Evolutionary conservation across 2,797 vertebrate species (phyloP).

Genomic region (Alosa sapidissima): DNA sequence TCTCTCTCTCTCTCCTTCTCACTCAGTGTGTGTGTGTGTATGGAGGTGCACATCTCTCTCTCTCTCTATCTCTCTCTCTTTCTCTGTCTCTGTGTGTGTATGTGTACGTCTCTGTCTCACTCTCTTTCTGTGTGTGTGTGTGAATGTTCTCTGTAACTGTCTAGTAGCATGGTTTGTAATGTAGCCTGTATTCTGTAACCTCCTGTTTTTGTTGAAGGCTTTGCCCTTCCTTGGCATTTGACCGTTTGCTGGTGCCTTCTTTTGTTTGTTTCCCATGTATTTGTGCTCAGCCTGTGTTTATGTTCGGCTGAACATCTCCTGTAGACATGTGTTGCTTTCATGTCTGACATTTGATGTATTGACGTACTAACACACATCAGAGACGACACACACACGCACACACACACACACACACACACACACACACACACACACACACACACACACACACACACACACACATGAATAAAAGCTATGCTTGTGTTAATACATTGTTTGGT

Average conservation of each 20-base stretch:
- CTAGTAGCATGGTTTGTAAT: background rate
- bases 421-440: background rate
- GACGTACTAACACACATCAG: background rate
- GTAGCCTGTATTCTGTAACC: background rate
- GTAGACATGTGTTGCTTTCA: background rate
- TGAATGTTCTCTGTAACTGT: too few relatives aligned
- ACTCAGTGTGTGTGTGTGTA: background rate
- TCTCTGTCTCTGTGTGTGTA: too few relatives aligned
- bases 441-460: too few relatives aligned
- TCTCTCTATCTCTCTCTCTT: too few relatives aligned
- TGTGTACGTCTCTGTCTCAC: too few relatives aligned
- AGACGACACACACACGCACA: too few relatives aligned
- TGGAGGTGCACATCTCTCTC: too few relatives aligned
- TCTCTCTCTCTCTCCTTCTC: too few relatives aligned
- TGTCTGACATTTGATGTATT: background rate
- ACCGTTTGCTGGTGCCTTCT: background rate
- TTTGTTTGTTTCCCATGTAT: background rate
- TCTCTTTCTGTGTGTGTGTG: too few relatives aligned
- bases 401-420: too few relatives aligned
- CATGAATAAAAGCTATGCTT: too few relatives aligned
- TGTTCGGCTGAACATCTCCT: background rate
- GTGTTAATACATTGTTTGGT: too few relatives aligned
- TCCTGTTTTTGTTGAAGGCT: background rate
- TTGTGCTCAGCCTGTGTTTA: background rate
- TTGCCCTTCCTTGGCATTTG: slow-evolving; percentile 5